Percentiles rank a stretch among this genome's conserved stretches.
These are phyloP conservation scores for Cheilosia grossa DNA, from an alignment of 2,888 invertebrate species.

Conservation along the genomic window DNA sequence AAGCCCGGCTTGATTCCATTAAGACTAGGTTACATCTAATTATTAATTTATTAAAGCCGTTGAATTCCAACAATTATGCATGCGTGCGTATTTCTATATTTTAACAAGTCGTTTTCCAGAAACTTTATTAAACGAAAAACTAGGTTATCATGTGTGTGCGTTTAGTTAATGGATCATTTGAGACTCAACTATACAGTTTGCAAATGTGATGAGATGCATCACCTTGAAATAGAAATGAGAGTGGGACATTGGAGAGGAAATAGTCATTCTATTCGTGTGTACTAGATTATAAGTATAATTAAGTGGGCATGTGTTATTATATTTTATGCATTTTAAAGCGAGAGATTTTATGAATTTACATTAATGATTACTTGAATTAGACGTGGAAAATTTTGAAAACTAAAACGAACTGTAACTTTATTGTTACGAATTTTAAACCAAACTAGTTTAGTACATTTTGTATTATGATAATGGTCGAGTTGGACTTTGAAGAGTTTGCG, in stretches of 20 bases:
- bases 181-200: constrained; percentile 18
- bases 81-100: constrained; percentile 5
- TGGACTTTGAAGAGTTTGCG: too few relatives aligned
- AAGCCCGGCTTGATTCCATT: not conserved
- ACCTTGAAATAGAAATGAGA: constrained; percentile 71
- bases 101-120: constrained; percentile 5
- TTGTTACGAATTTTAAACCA: too few relatives aligned
- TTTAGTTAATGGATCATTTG: constrained; percentile 35
- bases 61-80: constrained; percentile 42
- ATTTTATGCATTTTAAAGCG: not conserved
- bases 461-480: too few relatives aligned
- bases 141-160: constrained; percentile 53
- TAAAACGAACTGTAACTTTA: too few relatives aligned
- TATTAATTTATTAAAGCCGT: not conserved
- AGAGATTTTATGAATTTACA: not conserved
- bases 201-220: constrained; percentile 66
- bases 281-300: constrained; percentile 64
- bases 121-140: constrained; percentile 17
- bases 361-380: not conserved
- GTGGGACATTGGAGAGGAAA: constrained; percentile 68
- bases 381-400: not conserved
- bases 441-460: too few relatives aligned
- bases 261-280: constrained; percentile 41
- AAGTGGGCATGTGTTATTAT: constrained; percentile 29
- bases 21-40: not conserved